Evolutionary conservation across 2,797 vertebrate species (phyloP), one percentile per base, ranked within the genome.

Genomic region (Kryptopterus vitreolus): DNA sequence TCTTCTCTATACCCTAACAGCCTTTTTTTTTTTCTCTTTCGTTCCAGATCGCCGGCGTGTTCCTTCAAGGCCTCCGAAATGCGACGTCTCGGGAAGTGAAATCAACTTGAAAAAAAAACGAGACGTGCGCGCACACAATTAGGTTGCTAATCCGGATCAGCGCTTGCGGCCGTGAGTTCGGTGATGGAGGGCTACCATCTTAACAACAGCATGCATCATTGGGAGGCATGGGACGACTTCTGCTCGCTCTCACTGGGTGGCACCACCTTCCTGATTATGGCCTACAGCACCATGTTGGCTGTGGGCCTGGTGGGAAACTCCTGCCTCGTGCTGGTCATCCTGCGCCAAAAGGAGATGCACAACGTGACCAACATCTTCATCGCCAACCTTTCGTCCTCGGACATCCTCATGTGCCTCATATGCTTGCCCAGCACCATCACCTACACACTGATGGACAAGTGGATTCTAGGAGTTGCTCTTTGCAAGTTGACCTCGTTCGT

Each of bases 301-400:
- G 90, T 96, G 62, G 95, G 95, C 1, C 90, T 96, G 72, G 91
- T 95, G 1, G 95, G 95, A 74, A 96, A 96, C 91, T 88, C 92
- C 10, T 94, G 94, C 85, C 89, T 96, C 63, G 95, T 95, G 63
- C 92, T 94, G 9, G 94, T 95, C 75, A 94, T 96, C 75, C 84
- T 89, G 0, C 88, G 92, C 15, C 94, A 95, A 87, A 93, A 94
- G 86, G 95, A 95, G 87, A 95, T 95, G 95, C 92, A 89, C 66
- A 95, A 96, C 2, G 95, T 96, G 79, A 96, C 95, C 86, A 95
- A 95, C 89, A 89, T 96, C 87, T 92, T 96, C 80, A 96, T 96
- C 8, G 93, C 91, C 88, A 96, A 96, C 87, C 91, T 96, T 58
- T 95, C 95, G 15, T 94, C 91, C 68, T 95, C 95, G 0, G 95